These are phyloP conservation scores for Pygmarrhopalites habei DNA, from an alignment of 1,140 invertebrate species.

Conservation along the genomic window DNA sequence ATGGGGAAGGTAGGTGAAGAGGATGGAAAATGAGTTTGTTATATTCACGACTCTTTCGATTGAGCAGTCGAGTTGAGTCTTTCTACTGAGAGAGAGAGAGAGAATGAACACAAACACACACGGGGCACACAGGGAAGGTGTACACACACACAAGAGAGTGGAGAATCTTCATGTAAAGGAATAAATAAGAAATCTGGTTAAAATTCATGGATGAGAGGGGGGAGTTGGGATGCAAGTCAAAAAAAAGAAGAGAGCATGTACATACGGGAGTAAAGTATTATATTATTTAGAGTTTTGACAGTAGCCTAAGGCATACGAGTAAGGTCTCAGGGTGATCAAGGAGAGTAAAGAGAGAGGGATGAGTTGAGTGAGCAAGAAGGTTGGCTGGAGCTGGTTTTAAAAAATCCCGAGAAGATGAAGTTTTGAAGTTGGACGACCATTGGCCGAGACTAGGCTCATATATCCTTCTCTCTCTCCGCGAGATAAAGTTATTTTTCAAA, in stretches of 20 bases:
- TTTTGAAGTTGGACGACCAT: background rate
- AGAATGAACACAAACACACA: no score
- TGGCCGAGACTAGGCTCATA: background rate
- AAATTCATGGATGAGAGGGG: background rate
- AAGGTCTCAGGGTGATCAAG: background rate
- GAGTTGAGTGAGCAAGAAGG: constrained; percentile 1
- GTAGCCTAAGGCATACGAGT: constrained; percentile 9
- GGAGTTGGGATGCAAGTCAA: background rate
- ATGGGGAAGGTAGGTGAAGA: no score
- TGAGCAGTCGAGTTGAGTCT: no score
- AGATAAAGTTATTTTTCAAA: constrained; percentile 22
- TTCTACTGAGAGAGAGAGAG: no score
- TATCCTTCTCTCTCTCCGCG: no score
- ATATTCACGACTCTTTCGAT: no score
- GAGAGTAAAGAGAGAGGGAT: constrained; percentile 5
- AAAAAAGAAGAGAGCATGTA: background rate
- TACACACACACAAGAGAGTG: no score
- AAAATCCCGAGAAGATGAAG: constrained; percentile 1
- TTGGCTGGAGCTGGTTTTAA: constrained; percentile 12
- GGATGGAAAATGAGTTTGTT: no score
- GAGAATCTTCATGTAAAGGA: constrained; percentile 2
- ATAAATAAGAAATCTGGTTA: constrained; percentile 16
- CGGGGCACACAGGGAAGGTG: no score
- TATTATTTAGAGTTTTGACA: constrained; percentile 32
- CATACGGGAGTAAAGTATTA: constrained; percentile 1